Base-by-base conservation (phyloP, 2,888 invertebrate species). In the Pteria penguin region DNA sequence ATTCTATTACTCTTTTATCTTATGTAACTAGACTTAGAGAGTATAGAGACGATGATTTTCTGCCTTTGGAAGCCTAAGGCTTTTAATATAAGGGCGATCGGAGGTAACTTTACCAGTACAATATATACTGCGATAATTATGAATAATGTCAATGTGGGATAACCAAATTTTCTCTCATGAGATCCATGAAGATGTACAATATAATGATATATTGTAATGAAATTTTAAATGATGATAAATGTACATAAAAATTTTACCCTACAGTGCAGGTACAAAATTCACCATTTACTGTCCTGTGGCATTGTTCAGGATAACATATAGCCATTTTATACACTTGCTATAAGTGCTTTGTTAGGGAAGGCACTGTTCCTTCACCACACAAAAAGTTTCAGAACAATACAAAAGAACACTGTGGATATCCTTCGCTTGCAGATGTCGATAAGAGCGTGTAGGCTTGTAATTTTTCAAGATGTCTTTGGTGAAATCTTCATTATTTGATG, bases 251-350 rank as follows among this genome's bases (percentile, higher is more conserved):
- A 36, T 32, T 69, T 55, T 75, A 69, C 75, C 69, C 69, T 69
- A 75, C 69, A 18, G 75, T 75, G 27, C 75, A 75, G 29, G 33
- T 36, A 62, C 75, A 75, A 54, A 69, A 75, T n/a, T 31, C 75
- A 22, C 75, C 75, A 57, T 75, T 62, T 61, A 69, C 32, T 69
- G 62, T 27, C 69, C 69, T 33, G 68, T 75, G 8, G n/a, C 11
- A 26, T 62, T 33, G 32, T 75, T 69, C 22, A 75, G n/a, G 14
- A 75, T 55, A 5, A 52, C 69, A 62, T 69, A 60, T 2, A 68
- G 24, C 45, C 52, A 68, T 31, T 75, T 75, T 18, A 70, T 61
- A 18, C 61, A 8, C 14, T 32, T 52, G 5, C 14, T 33, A 14
- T 68, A 61, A 24, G 27, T 8, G 63, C 75, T 75, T 33, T 75